Evolutionary conservation across 2,113 vertebrate genomes (phyloP).

Genomic region (Eulemur rufifrons): DNA sequence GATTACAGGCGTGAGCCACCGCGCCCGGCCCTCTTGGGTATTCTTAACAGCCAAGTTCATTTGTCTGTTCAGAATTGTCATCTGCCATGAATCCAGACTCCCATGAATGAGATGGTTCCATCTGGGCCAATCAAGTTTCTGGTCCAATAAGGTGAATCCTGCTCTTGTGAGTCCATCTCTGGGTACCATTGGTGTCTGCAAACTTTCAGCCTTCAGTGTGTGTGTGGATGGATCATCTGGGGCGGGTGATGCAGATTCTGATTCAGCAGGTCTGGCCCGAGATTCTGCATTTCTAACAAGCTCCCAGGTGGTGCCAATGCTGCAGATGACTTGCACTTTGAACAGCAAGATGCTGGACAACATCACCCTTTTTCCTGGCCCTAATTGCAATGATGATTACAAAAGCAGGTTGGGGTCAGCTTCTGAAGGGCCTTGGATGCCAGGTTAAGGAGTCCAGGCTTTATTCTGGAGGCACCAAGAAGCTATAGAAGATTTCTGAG

Average conservation of each 20-base stretch:
- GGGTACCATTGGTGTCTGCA: not conserved
- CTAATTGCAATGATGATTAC: not conserved
- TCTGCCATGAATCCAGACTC: not conserved
- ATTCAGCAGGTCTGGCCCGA: not conserved
- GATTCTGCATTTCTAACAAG: not conserved
- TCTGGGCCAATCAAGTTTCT: conserved; percentile 18
- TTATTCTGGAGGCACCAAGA: not conserved
- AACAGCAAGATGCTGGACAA: not conserved
- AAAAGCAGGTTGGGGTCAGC: not conserved
- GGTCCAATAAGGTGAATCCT: not conserved
- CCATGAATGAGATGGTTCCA: not conserved
- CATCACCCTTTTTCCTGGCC: not conserved
- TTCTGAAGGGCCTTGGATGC: not conserved
- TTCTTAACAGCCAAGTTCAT: not conserved
- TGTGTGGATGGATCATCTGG: not conserved
- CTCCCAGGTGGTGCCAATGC: not conserved
- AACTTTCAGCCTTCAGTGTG: not conserved
- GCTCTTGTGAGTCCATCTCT: not conserved
- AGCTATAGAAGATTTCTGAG: not conserved
- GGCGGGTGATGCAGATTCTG: not conserved
- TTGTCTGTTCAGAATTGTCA: not conserved
- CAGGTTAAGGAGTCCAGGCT: not conserved
- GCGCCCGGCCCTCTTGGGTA: not conserved
- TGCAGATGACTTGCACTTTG: not conserved
- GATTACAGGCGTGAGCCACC: too few relatives aligned